Percentiles rank a stretch among this genome's conserved stretches.
Conservation (phyloP, 2,113 vertebrate genomes). For the Crotalus horridus region DNA sequence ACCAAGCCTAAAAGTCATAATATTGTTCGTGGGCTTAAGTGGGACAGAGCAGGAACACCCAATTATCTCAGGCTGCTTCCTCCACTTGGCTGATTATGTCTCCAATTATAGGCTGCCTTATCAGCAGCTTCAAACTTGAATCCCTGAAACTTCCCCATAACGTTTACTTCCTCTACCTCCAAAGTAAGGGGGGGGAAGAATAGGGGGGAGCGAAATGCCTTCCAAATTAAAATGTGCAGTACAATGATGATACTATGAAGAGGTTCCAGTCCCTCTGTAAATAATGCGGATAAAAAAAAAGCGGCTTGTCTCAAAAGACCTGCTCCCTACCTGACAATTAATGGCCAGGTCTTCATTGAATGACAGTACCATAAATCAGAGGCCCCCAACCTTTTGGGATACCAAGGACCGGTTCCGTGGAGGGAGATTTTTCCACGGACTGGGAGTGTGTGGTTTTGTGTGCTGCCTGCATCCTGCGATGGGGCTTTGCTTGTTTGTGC, state of each 20-base stretch:
- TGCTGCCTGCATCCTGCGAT: too few relatives aligned
- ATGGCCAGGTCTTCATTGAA: not conserved
- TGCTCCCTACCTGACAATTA: not conserved
- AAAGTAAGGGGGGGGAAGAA: not conserved
- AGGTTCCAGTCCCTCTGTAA: not conserved
- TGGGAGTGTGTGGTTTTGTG: too few relatives aligned
- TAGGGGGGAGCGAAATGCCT: not conserved
- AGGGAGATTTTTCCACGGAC: too few relatives aligned
- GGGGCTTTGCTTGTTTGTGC: too few relatives aligned
- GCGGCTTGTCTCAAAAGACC: not conserved
- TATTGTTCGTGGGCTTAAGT: not conserved
- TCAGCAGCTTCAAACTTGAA: not conserved
- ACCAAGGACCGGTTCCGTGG: too few relatives aligned
- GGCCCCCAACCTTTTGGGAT: too few relatives aligned
- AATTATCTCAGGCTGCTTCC: not conserved
- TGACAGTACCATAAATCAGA: not conserved
- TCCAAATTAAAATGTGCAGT: not conserved
- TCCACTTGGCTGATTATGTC: not conserved
- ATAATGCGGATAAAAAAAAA: not conserved
- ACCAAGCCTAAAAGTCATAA: not conserved
- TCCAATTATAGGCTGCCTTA: not conserved
- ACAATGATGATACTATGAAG: not conserved
- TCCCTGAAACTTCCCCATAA: not conserved
- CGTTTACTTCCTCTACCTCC: not conserved
- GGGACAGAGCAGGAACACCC: not conserved